These are phyloP conservation scores for Schizothorax lantsangensis DNA, from an alignment of 2,797 vertebrate genomes.

Conservation along the genomic window DNA sequence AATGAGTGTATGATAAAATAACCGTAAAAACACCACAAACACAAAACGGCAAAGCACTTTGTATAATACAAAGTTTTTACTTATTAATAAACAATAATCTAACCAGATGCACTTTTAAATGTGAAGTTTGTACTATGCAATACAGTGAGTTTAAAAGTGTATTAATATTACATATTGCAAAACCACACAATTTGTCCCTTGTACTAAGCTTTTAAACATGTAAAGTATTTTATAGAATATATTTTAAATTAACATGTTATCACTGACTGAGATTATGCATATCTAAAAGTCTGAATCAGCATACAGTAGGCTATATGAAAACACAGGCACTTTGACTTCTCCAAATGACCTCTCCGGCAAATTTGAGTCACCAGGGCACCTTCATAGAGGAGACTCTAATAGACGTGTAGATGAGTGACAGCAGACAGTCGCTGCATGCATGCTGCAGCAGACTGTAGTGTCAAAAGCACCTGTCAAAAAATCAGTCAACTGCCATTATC, in stretches of 20 bases:
- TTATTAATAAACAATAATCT: not conserved
- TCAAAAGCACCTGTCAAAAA: conserved; percentile 79
- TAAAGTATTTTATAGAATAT: not conserved
- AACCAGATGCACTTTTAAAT: not conserved
- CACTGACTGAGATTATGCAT: not conserved
- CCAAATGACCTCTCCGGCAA: conserved; percentile 6
- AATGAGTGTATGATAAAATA: not conserved
- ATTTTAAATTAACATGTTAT: not conserved
- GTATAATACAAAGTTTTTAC: not conserved
- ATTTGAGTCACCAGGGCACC: conserved; percentile 16
- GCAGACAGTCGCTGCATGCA: conserved; percentile 74
- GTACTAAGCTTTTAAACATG: not conserved
- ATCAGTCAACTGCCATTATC: conserved; percentile 71
- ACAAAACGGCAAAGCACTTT: not conserved
- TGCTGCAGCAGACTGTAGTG: conserved; percentile 70
- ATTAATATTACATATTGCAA: not conserved
- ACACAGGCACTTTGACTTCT: conserved; percentile 21
- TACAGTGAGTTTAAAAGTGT: not conserved
- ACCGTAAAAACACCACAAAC: not conserved
- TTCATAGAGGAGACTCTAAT: not conserved
- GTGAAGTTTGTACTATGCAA: not conserved
- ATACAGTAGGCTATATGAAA: not conserved
- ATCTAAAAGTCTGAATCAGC: not conserved
- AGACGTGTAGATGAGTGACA: conserved; percentile 72
- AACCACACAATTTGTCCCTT: not conserved